Base-by-base conservation (phyloP, 23 tunicate species). In the Corella eumyota region DNA sequence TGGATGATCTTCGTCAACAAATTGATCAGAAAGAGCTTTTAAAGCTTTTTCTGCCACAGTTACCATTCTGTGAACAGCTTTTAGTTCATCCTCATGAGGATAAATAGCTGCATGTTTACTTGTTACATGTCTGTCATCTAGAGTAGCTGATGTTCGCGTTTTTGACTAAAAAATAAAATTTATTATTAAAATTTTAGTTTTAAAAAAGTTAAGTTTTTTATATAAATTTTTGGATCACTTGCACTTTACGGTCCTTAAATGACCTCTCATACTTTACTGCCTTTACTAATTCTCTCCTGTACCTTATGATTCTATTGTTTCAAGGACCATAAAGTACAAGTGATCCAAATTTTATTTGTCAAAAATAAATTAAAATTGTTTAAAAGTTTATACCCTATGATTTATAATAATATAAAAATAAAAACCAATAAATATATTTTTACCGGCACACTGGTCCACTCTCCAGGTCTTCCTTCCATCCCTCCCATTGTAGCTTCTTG, bases 1-100 rank as follows among this genome's bases (percentile, higher is more conserved):
- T 2, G 96, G 96, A 45, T 88, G 90, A 53, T 88, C 96, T 61
- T 88, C 96, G 46, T 88, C 81, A 6, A 88, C 96, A 61, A 88
- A 88, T 50, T 88, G 71, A 55, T 88, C 96, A 25, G 96, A 88
- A 24, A 88, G 58, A 34, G 69, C 73, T 67, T 88, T 88, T 33
- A 88, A 61, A 30, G 90, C 79, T 56, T 72, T 78, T 61, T 88
- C 96, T 26, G 73, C 84, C 32, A 83, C 48, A 19, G 77, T 75
- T 60, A 88, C 96, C 45, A 88, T 62, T 38, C 67, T 54, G 32
- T 88, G 81, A 1, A 88, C 65, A 27, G 73, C 30, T 45, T 72
- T 79, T 32, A 88, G 40, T 57, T 88, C 90, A 22, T 76, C 84
- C 50, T 88, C 90, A 36, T 61, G 78, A 27, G 96, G 96, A 37